A percentile compares a stretch with the other conserved stretches of the same genome.
Evolutionary conservation across 2,888 invertebrate genomes (phyloP).

Genomic region (Leucophora obtusa): DNA sequence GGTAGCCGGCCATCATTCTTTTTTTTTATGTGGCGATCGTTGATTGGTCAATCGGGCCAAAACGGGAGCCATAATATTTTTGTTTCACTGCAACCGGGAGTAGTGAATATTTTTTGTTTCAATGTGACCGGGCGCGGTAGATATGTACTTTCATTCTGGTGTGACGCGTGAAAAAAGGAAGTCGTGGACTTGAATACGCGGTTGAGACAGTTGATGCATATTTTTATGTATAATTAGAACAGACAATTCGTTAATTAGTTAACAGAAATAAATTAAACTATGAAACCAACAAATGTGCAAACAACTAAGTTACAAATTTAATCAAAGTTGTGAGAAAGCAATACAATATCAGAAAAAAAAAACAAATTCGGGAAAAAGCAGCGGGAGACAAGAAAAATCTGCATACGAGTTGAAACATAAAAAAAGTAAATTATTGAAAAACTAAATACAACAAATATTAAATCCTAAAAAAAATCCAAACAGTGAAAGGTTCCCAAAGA

Average conservation of each 20-base stretch:
- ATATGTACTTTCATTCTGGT: too few relatives aligned
- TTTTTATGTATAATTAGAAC: conserved; percentile 19
- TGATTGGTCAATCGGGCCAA: too few relatives aligned
- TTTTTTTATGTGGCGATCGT: too few relatives aligned
- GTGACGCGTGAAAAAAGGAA: too few relatives aligned
- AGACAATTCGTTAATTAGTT: conserved; percentile 27
- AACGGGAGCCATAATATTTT: too few relatives aligned
- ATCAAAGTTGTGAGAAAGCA: not conserved
- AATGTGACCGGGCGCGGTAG: too few relatives aligned
- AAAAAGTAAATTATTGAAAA: not conserved
- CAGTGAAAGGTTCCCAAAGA: not conserved
- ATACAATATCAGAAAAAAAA: not conserved
- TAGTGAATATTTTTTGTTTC: too few relatives aligned
- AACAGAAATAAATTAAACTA: conserved; percentile 38
- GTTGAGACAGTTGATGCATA: conserved; percentile 23
- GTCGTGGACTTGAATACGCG: too few relatives aligned
- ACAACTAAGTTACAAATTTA: not conserved
- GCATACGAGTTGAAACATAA: not conserved
- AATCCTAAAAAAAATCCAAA: not conserved
- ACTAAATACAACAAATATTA: not conserved
- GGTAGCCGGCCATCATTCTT: too few relatives aligned
- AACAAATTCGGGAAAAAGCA: not conserved
- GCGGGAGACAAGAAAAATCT: not conserved
- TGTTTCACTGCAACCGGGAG: too few relatives aligned
- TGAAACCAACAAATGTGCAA: not conserved